Evolutionary conservation across 2,113 vertebrate genomes (phyloP), one percentile per base, ranked within the genome.

Genomic region (Gila orcuttii): DNA sequence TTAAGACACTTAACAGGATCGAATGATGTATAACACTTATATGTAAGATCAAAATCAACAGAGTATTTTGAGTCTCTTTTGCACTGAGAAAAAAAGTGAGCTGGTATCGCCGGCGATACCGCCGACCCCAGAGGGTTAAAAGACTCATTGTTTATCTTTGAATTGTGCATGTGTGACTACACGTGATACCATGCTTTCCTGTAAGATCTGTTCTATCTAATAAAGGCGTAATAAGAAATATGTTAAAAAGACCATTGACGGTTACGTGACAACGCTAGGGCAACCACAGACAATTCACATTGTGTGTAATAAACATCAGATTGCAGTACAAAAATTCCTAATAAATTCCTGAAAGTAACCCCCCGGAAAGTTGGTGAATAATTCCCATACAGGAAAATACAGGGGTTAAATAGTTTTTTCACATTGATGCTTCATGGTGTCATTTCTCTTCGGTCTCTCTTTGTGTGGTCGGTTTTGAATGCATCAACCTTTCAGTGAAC

Each of bases 401-500:
- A 75, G 42, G 45, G n/a, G n/a, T 75, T 75, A 75, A 42, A 75
- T n/a, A 31, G 45, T 55, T 23, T 33, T 28, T 73, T 36, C 33
- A 13, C 82, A 57, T 36, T 73, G 25, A 57, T 66, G 23, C 57
- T 57, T 42, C 75, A 39, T 62, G 25, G 77, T 42, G 19, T 78
- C 59, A 52, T 25, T 23, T 74, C 78, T 17, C n/a, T 45, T 82
- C 50, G 6, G 28, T n/a, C 59, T 42, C 57, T 74, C 86, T 77
- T 79, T 88, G 62, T 85, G 36, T 83, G 60, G 79, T 28, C 83
- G 79, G 59, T 47, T 85, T 52, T 75, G 19, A 78, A 42, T 73
- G 50, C 36, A 9, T 68, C 81, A 84, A 85, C 86, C 86, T 87
- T 71, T 33, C 28, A 12, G 36, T 90, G 88, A 90, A 90, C 89